phyloP scores from a whole-genome alignment of 2,113 vertebrate genomes.

The Ictalurus punctatus region DNA sequence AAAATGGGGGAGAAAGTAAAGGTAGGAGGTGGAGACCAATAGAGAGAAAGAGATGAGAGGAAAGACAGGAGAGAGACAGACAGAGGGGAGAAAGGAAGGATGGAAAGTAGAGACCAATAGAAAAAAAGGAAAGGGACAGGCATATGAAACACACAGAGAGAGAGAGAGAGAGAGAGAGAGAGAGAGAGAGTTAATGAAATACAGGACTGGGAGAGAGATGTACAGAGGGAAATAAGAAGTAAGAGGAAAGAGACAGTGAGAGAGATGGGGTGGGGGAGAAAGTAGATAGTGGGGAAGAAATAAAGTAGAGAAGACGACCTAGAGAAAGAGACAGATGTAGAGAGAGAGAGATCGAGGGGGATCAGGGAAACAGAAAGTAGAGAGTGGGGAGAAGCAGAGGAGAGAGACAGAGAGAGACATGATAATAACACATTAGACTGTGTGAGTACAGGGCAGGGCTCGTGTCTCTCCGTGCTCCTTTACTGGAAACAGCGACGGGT shows the following conservation, averaged over 20 bases:
- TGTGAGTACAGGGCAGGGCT: constrained; percentile 41
- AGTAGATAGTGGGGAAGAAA: background rate
- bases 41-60: too few relatives aligned
- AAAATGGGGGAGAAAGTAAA: too few relatives aligned
- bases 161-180: constrained; percentile 18
- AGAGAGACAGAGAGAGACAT: constrained; percentile 17
- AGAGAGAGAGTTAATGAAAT: constrained; percentile 33
- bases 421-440: constrained; percentile 46
- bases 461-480: background rate
- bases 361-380: background rate
- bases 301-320: background rate
- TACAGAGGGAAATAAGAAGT: background rate
- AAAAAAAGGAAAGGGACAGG: constrained; percentile 5
- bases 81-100: background rate
- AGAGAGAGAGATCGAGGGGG: background rate
- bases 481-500: constrained; percentile 54
- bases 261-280: background rate
- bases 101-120: background rate
- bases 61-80: too few relatives aligned
- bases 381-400: too few relatives aligned
- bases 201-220: background rate
- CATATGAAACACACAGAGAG: background rate
- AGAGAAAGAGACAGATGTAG: background rate
- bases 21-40: too few relatives aligned
- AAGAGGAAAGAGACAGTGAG: background rate